These are phyloP conservation scores for Elegia similella DNA, from an alignment of 2,888 invertebrate genomes.

Conservation along the genomic window DNA sequence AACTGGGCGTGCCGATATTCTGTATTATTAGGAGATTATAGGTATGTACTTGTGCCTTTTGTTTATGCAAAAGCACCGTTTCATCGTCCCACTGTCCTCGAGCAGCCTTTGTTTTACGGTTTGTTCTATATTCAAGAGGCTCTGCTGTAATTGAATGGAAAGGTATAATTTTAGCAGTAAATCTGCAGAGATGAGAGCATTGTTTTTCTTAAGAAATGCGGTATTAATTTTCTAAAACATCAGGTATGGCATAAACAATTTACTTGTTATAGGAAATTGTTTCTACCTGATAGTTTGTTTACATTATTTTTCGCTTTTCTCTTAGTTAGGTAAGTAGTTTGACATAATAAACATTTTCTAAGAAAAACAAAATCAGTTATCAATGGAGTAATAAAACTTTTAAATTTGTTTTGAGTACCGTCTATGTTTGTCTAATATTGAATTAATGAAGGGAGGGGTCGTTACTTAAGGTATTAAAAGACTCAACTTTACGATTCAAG, in stretches of 20 bases:
- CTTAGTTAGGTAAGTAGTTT: neutral
- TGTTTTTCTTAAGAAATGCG: slow-evolving; percentile 7
- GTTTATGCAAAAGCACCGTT: slow-evolving; percentile 51
- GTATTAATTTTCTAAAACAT: neutral
- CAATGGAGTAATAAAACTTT: neutral
- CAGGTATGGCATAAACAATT: neutral
- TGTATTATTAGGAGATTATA: slow-evolving; percentile 42
- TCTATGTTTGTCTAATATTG: neutral
- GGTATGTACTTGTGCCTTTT: slow-evolving; percentile 46
- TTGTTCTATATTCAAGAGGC: slow-evolving; percentile 24
- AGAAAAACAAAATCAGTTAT: neutral
- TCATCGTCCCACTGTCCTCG: slow-evolving; percentile 36
- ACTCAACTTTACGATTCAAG: neutral
- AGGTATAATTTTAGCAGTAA: slow-evolving; percentile 16
- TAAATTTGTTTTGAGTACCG: neutral
- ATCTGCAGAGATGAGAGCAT: slow-evolving; percentile 18
- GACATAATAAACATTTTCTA: no score
- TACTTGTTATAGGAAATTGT: slow-evolving; percentile 18
- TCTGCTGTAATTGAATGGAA: slow-evolving; percentile 17
- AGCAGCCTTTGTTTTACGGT: slow-evolving; percentile 33
- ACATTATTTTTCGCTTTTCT: neutral
- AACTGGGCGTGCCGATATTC: slow-evolving; percentile 39
- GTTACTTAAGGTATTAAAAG: neutral
- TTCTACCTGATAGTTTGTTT: neutral
- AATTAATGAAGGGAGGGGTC: neutral